Evolutionary conservation across 2,797 vertebrate genomes (phyloP).

Genomic region (Poecilia velifera): DNA sequence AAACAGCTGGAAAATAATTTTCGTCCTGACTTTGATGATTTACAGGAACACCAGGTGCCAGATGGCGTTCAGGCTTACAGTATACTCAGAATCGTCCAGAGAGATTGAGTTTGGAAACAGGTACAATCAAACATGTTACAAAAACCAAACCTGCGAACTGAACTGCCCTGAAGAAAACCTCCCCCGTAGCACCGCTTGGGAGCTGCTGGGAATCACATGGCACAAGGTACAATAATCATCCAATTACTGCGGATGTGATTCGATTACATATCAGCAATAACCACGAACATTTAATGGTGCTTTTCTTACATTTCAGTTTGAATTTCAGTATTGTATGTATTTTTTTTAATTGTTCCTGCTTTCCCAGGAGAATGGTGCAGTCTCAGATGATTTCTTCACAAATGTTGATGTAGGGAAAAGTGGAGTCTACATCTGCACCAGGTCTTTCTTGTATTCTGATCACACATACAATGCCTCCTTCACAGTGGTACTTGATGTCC

Average conservation of each 20-base stretch:
- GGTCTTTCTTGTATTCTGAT: slow-evolving; percentile 38
- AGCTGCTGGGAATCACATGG: slow-evolving; percentile 45
- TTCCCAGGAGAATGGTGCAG: slow-evolving; percentile 20
- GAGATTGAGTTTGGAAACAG: neutral
- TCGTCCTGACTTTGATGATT: neutral
- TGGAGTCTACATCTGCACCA: slow-evolving; percentile 58
- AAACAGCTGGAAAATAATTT: neutral
- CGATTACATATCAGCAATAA: neutral
- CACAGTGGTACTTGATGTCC: slow-evolving; percentile 9
- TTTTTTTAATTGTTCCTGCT: neutral
- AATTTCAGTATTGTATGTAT: neutral
- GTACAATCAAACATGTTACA: slow-evolving; percentile 3
- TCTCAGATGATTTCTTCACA: neutral
- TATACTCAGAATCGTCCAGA: slow-evolving; percentile 23
- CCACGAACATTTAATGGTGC: neutral
- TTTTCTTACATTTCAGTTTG: neutral
- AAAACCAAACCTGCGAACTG: slow-evolving; percentile 25
- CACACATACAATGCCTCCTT: slow-evolving; percentile 50
- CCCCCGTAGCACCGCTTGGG: neutral
- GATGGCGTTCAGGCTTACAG: slow-evolving; percentile 42
- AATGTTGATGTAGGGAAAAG: slow-evolving; percentile 15
- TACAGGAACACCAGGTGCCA: slow-evolving; percentile 31
- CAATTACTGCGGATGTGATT: neutral
- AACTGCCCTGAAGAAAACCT: slow-evolving; percentile 21
- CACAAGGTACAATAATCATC: slow-evolving; percentile 53